Evolutionary conservation across 2,113 vertebrate genomes (phyloP), one percentile per base, ranked within the genome.

Genomic region (Callithrix jacchus): DNA sequence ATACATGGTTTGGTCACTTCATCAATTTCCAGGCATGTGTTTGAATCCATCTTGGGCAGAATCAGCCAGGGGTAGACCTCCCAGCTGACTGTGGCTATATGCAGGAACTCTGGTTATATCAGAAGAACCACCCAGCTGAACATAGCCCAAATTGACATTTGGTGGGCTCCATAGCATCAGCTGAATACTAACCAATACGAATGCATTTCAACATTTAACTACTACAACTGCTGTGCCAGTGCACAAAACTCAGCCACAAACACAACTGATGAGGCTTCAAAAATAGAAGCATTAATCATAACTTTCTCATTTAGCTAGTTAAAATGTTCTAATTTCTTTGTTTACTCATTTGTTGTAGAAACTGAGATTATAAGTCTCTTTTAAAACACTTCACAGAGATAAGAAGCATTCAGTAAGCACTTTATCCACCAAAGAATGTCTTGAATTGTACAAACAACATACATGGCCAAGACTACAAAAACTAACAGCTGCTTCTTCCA

Each of bases 281-380:
- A 96, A 79, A 25, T 30, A 32, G 45, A 74, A 95, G 52, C 30
- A 58, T 80, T 90, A 49, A 70, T 71, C 25, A 52, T 35, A 86
- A 88, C 52, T 87, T 21, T 73, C 40, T 85, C 37, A 90, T 9
- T 83, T 91, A 80, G 20, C 2, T 16, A 47, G 40, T 80, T 52
- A 85, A 87, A 81, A 52, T 49, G 2, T 85, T 82, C 21, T 73
- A 23, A 70, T 84, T 84, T 84, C 40, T 76, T 87, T 68, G 27
- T 89, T 81, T 91, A 18, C 40, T 77, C 42, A 52, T 83, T 96
- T 91, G 13, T 87, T 93, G 82, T 88, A 94, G 42, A 96, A 90
- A 79, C 58, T 18, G 2, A 71, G 25, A 66, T 52, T 30, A 16
- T 27, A 40, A 77, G 30, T 73, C 58, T 92, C 45, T 52, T 91